Conservation (phyloP, 2,113 vertebrate genomes). For the Brevimyrus niger region DNA sequence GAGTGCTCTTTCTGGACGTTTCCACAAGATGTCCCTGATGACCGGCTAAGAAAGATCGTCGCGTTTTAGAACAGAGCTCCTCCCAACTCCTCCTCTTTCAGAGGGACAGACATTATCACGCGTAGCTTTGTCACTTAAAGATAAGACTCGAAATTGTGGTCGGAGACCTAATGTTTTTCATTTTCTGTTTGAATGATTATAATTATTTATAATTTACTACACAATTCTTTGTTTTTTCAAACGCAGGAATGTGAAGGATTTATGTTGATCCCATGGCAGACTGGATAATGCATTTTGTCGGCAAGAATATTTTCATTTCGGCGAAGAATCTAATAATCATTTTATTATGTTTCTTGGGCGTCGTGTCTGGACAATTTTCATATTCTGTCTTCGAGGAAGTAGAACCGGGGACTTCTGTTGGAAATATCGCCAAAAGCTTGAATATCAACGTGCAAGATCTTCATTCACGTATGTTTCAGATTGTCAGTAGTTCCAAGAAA, state of each 20-base stretch:
- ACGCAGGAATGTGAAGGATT: not conserved
- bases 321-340: constrained; percentile 27
- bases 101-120: not conserved
- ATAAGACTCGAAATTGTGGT: not conserved
- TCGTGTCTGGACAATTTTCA: constrained; percentile 25
- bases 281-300: not conserved
- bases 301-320: constrained; percentile 23
- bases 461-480: constrained; percentile 36
- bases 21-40: not conserved
- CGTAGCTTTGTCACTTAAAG: not conserved
- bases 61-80: not conserved
- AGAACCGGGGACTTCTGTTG: constrained; percentile 28
- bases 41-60: not conserved
- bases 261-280: not conserved
- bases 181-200: not conserved
- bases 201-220: not conserved
- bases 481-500: constrained; percentile 44
- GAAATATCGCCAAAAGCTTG: constrained; percentile 39
- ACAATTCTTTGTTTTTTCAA: not conserved
- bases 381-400: constrained; percentile 40
- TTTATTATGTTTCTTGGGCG: constrained; percentile 24
- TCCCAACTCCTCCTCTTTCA: not conserved
- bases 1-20: not conserved
- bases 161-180: not conserved
- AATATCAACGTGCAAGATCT: constrained; percentile 30